Conservation (phyloP, 1,140 invertebrate species). For the Pseudomyrmex flavicornis region DNA sequence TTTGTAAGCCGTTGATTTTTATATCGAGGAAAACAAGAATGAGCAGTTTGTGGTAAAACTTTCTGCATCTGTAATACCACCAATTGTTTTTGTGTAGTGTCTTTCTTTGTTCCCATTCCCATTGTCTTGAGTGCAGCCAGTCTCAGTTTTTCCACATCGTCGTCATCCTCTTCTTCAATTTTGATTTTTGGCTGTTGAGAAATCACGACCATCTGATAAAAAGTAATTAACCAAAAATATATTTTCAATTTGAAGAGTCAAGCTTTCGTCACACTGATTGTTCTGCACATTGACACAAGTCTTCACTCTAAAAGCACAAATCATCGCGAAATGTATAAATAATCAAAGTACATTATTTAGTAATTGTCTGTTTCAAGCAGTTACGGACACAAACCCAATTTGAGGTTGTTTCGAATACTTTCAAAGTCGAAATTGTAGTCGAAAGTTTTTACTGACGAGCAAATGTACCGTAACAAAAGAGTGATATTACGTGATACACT, state of each 20-base stretch:
- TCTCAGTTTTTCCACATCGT: slow-evolving; percentile 82
- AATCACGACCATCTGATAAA: slow-evolving; percentile 69
- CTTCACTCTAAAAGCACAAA: too few relatives aligned
- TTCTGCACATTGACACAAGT: not conserved
- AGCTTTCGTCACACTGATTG: not conserved
- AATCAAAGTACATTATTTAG: not conserved
- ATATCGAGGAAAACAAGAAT: slow-evolving; percentile 64
- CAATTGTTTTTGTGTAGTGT: slow-evolving; percentile 61
- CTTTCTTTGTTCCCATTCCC: slow-evolving; percentile 71
- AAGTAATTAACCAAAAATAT: not conserved
- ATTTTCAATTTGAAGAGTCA: not conserved
- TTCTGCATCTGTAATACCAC: slow-evolving; percentile 52
- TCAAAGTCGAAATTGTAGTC: too few relatives aligned
- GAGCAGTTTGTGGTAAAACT: slow-evolving; percentile 56
- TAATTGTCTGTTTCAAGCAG: not conserved
- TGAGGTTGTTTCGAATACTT: not conserved
- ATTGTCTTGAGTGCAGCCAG: slow-evolving; percentile 81
- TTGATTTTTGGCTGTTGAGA: slow-evolving; percentile 69
- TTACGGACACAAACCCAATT: not conserved
- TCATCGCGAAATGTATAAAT: not conserved
- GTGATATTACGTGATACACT: not conserved
- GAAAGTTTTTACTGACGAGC: not conserved
- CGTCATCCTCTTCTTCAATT: slow-evolving; percentile 81
- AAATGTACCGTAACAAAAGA: too few relatives aligned
- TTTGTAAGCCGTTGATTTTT: slow-evolving; percentile 65